Evolutionary conservation across 92 coral and sea anemone genomes (phyloP).

Genomic region (Parazoanthus darwini): DNA sequence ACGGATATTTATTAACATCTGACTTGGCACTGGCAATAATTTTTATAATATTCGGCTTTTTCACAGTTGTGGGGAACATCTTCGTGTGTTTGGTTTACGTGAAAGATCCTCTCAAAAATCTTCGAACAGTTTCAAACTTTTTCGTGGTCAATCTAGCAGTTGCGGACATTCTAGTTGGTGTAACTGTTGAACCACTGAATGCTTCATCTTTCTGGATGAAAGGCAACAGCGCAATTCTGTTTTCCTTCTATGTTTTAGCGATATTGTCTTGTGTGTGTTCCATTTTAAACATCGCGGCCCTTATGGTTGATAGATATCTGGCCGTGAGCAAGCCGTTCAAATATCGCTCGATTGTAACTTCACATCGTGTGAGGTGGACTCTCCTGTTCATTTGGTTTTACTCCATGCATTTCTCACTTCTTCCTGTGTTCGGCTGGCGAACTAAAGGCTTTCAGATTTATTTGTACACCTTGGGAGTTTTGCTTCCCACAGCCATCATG

Average conservation of each 20-base stretch:
- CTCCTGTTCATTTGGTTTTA: constrained; percentile 67
- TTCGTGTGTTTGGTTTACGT: constrained; percentile 67
- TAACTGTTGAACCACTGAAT: constrained; percentile 71
- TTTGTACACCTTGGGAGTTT: constrained; percentile 69
- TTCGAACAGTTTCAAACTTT: constrained; percentile 61
- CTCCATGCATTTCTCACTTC: constrained; percentile 72
- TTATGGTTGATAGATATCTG: constrained; percentile 79
- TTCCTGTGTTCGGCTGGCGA: constrained; percentile 80
- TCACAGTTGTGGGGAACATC: constrained; percentile 70
- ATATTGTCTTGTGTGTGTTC: constrained; percentile 86
- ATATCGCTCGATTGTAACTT: constrained; percentile 61
- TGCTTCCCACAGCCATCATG: constrained; percentile 68
- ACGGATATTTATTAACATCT: constrained; percentile 72
- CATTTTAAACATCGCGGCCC: constrained; percentile 66
- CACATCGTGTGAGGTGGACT: constrained; percentile 55
- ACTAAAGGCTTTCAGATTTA: constrained; percentile 74
- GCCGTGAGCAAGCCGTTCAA: constrained; percentile 79
- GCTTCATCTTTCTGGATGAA: constrained; percentile 76
- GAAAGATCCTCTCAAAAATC: constrained; percentile 71
- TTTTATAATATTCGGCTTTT: constrained; percentile 64
- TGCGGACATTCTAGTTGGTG: constrained; percentile 77
- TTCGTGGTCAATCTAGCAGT: constrained; percentile 69
- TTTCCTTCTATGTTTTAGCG: constrained; percentile 73
- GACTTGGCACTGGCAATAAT: constrained; percentile 61
- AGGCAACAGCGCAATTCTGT: constrained; percentile 57